Evolutionary conservation across 2,113 vertebrate genomes (phyloP).

Genomic region (Poecile atricapillus): DNA sequence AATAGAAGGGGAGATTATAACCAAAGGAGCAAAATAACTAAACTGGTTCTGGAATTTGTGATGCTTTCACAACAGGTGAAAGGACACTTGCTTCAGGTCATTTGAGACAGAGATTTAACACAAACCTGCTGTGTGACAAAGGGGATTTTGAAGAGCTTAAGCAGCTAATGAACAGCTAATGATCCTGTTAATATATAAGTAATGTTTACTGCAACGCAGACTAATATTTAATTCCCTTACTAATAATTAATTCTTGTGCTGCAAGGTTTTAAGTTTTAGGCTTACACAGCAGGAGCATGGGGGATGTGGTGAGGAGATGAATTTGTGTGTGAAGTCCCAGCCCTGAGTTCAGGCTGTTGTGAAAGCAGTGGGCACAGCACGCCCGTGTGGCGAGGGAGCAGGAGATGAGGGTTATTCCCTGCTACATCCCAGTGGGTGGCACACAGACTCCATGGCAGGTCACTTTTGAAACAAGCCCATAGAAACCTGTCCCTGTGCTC

Average conservation of each 20-base stretch:
- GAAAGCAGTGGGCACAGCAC: background rate
- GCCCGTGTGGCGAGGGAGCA: fast-evolving
- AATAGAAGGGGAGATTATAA: background rate
- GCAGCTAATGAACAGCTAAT: background rate
- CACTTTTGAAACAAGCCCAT: background rate
- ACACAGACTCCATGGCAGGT: background rate
- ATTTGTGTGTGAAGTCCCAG: fast-evolving
- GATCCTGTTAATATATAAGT: background rate
- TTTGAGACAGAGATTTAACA: background rate
- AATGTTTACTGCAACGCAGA: slow-evolving; percentile 14
- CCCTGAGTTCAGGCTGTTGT: background rate
- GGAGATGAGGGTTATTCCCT: background rate
- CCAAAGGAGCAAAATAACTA: background rate
- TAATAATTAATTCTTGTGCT: slow-evolving; percentile 26
- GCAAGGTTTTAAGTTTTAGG: slow-evolving; percentile 14
- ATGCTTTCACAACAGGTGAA: background rate
- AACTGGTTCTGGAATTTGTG: background rate
- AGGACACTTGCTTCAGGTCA: background rate
- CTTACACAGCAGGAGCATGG: background rate
- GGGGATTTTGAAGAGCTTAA: background rate
- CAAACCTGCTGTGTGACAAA: background rate
- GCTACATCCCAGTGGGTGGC: background rate
- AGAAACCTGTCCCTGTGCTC: background rate
- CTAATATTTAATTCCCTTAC: slow-evolving; percentile 17
- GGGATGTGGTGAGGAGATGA: background rate